A percentile compares a stretch with the other conserved stretches of the same genome.
phyloP scores from a whole-genome alignment of 2,113 vertebrate species.

The Hyperopisus bebe region DNA sequence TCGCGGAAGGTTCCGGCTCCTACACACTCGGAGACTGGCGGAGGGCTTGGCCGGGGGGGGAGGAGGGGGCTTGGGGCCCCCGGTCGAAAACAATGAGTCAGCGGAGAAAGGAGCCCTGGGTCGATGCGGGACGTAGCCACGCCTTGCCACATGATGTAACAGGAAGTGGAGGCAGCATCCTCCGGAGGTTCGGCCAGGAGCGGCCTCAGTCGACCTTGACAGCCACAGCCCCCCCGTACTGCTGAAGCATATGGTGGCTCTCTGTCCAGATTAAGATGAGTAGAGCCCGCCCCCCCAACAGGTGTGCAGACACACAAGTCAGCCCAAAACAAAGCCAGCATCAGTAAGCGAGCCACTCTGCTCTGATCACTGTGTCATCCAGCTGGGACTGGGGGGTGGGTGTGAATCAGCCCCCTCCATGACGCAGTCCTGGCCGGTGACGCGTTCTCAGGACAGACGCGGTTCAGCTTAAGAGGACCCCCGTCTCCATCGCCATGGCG shows the following conservation, averaged over 20 bases:
- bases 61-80: constrained; percentile 30
- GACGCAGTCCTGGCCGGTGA: neutral
- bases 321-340: neutral
- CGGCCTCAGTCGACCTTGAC: neutral
- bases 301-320: constrained; percentile 38
- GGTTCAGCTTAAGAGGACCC: neutral
- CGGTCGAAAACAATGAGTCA: constrained; percentile 46
- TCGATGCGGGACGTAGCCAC: constrained; percentile 25
- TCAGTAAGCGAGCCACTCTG: constrained; percentile 16
- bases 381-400: neutral
- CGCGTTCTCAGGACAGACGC: neutral
- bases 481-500: neutral
- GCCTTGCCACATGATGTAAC: constrained; percentile 31
- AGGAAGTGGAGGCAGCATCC: constrained; percentile 23
- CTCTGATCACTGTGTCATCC: neutral
- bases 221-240: neutral
- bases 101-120: constrained; percentile 29
- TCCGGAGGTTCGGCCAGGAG: neutral
- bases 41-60: constrained; percentile 7
- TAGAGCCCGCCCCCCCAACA: constrained; percentile 49
- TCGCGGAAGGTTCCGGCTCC: neutral
- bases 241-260: constrained; percentile 31
- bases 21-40: constrained; percentile 6
- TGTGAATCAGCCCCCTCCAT: neutral
- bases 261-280: constrained; percentile 40